These are phyloP conservation scores for Hormaphis cornu DNA, from an alignment of 1,140 invertebrate genomes.

Conservation along the genomic window DNA sequence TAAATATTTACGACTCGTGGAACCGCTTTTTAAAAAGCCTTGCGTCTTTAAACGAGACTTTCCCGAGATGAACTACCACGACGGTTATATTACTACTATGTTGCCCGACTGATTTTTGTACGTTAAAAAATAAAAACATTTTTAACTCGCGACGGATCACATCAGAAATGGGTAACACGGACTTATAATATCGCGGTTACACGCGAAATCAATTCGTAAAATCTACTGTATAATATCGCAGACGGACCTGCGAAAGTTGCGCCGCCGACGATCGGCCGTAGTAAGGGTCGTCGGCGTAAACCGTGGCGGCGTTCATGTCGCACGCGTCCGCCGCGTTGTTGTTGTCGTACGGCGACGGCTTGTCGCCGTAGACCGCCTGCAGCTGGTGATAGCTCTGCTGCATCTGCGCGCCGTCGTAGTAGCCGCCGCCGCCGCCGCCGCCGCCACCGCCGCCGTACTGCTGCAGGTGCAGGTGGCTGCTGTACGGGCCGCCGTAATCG, in stretches of 20 bases:
- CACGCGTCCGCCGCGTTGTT: slow-evolving; percentile 5
- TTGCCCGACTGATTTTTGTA: too few species aligned
- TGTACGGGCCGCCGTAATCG: background rate
- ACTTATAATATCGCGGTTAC: too few species aligned
- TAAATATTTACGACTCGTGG: too few species aligned
- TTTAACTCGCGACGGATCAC: too few species aligned
- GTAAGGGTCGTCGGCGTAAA: background rate
- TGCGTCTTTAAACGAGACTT: too few species aligned
- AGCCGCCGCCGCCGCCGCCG: background rate
- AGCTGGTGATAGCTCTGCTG: background rate
- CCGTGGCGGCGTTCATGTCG: background rate
- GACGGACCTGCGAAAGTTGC: background rate
- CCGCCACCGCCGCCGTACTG: background rate
- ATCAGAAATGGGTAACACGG: too few species aligned
- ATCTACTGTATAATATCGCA: too few species aligned
- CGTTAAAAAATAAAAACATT: too few species aligned
- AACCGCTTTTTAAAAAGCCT: too few species aligned
- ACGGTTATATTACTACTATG: too few species aligned
- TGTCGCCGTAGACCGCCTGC: background rate
- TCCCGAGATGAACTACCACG: too few species aligned
- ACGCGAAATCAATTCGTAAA: too few species aligned
- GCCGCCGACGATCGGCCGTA: background rate
- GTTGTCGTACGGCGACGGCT: slow-evolving; percentile 10
- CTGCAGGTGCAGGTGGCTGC: background rate
- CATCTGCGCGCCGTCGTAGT: background rate